phyloP scores from a whole-genome alignment of 1,140 invertebrate genomes.

The Asbolus verrucosus region DNA sequence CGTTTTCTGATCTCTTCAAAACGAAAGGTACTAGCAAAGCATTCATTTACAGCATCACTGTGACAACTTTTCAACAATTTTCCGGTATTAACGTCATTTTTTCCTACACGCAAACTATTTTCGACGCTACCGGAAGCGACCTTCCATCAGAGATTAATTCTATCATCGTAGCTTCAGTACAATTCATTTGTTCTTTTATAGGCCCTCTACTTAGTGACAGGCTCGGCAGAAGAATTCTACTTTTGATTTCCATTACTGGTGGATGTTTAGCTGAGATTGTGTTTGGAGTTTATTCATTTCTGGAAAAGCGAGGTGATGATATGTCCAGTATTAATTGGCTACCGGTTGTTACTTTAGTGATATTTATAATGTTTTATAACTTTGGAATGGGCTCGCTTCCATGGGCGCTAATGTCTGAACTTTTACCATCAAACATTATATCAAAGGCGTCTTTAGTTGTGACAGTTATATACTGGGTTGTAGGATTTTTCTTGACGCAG shows the following conservation, averaged over 20 bases:
- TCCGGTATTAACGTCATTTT: conserved; percentile 22
- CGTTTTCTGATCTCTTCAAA: conserved; percentile 18
- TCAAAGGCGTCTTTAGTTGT: conserved; percentile 78
- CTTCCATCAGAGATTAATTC: conserved; percentile 20
- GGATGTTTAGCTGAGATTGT: neutral
- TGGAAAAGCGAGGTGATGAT: neutral
- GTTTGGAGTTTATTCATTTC: conserved; percentile 26
- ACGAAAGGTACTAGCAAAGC: conserved; percentile 13
- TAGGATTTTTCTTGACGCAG: conserved; percentile 82
- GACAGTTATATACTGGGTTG: conserved; percentile 79
- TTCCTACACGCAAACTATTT: conserved; percentile 26
- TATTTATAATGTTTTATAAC: conserved; percentile 40
- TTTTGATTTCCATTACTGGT: conserved; percentile 4
- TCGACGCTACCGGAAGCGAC: conserved; percentile 7
- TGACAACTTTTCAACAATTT: conserved; percentile 26
- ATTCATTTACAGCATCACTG: neutral
- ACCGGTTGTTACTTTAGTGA: conserved; percentile 13
- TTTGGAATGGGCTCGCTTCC: conserved; percentile 31
- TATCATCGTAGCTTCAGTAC: conserved; percentile 4
- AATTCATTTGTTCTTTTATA: conserved; percentile 4
- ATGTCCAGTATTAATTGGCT: conserved; percentile 12
- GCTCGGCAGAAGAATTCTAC: conserved; percentile 5
- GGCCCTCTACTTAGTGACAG: conserved; percentile 17
- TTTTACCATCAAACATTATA: conserved; percentile 81
- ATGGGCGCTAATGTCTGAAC: conserved; percentile 83